These are phyloP conservation scores for Cyprichromis sp. DNA, from an alignment of 2,113 vertebrate genomes.

Conservation along the genomic window DNA sequence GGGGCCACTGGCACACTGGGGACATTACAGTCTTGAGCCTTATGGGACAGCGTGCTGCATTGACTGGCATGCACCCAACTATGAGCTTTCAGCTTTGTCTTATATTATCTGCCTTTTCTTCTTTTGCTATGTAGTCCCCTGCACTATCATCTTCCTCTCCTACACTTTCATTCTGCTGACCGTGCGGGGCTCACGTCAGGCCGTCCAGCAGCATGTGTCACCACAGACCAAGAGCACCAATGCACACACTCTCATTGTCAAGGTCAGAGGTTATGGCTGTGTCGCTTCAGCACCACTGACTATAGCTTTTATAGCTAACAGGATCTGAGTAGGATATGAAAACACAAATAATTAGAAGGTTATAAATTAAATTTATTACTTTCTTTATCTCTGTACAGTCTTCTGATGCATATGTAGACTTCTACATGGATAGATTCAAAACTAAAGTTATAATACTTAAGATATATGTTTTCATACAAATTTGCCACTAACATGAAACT, in stretches of 20 bases:
- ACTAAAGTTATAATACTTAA: background rate
- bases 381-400: background rate
- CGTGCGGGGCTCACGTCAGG: conserved; percentile 70
- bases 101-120: conserved; percentile 79
- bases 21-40: conserved; percentile 76
- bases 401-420: background rate
- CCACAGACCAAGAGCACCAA: conserved; percentile 59
- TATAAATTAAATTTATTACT: conserved; percentile 42
- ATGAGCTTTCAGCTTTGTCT: conserved; percentile 57
- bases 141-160: conserved; percentile 76
- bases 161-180: conserved; percentile 77
- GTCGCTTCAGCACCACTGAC: background rate
- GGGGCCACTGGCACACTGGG: conserved; percentile 76
- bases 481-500: background rate
- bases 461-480: background rate
- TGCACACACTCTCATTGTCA: conserved; percentile 69
- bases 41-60: conserved; percentile 85
- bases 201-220: conserved; percentile 72
- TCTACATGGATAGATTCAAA: background rate
- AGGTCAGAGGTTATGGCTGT: conserved; percentile 61
- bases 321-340: background rate
- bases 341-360: background rate
- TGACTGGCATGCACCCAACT: conserved; percentile 70
- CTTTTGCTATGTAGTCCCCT: conserved; percentile 81
- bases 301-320: background rate